Evolutionary conservation across 2,113 vertebrate species (phyloP).

Genomic region (Turnix velox): DNA sequence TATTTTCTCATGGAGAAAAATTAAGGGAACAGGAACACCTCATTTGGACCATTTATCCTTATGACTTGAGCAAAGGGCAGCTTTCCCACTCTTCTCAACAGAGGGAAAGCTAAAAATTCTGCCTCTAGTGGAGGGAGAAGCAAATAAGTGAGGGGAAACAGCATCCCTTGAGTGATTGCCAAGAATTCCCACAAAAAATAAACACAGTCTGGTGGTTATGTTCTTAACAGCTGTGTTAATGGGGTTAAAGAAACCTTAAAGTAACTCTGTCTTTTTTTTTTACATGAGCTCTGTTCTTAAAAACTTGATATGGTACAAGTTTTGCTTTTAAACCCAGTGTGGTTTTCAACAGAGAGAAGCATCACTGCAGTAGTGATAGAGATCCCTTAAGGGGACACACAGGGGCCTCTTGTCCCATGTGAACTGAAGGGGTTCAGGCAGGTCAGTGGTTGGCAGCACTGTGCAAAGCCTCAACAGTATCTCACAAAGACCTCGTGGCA

Average conservation of each 20-base stretch:
- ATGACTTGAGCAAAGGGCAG: background rate
- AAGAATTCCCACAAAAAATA: constrained; percentile 61
- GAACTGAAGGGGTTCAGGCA: background rate
- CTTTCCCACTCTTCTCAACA: background rate
- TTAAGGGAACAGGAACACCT: background rate
- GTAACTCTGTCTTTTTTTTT: constrained; percentile 59
- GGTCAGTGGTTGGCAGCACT: rapidly evolving
- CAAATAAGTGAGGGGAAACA: constrained; percentile 33
- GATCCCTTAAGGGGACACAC: rapidly evolving
- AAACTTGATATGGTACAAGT: background rate
- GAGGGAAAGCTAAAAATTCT: constrained; percentile 3
- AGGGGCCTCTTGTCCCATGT: background rate
- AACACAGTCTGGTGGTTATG: constrained; percentile 64
- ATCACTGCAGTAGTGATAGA: background rate
- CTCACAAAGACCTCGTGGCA: background rate
- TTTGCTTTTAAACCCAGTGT: background rate
- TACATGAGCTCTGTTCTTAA: constrained; percentile 13
- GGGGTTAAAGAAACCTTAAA: constrained; percentile 63
- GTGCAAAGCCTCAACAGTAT: background rate
- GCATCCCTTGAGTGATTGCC: constrained; percentile 55
- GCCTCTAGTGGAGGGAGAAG: constrained; percentile 36
- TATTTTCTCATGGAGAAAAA: background rate
- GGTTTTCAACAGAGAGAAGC: background rate
- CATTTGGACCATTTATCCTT: background rate
- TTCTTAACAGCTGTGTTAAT: constrained; percentile 63